Evolutionary conservation across 1,140 invertebrate genomes (phyloP), one percentile per base, ranked within the genome.

Genomic region (Diorhabda sublineata): DNA sequence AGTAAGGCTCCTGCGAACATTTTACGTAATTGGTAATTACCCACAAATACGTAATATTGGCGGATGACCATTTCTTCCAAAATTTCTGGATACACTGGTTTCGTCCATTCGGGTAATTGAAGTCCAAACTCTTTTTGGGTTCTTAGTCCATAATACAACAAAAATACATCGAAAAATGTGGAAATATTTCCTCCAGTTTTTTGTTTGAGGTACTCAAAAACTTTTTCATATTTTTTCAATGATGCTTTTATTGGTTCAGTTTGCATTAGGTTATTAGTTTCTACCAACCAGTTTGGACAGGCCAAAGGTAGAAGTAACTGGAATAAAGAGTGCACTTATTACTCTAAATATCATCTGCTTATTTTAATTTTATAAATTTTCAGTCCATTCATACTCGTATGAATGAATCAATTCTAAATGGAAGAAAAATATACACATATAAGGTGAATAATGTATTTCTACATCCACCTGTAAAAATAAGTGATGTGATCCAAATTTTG

Each of bases 81-180:
- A 72, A 82, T 83, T 44, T 88, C 81, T 3, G 87, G 87, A 71
- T 85, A 90, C 69, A 87, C 87, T 11, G 82, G 64, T 11, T 83
- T 77, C 0, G 85, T 86, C 89, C 89, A 90, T 9, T 83, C 74
- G 0, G 88, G 88, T 58, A 90, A 69, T 61, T 79, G 75, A 2
- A 89, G 78, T 47, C 86, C 87, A 78, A 85, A 87, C 70, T 83
- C 81, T 75, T 81, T 77, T 82, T 76, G 73, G 3, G 73, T 71
- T 3, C 68, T 66, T 7, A 76, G 65, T 3, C 73, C 73, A 45
- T 75, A 76, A 56, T 74, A 74, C 9, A 76, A 58, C 8, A 74
- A 61, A 60, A 72, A 76, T 11, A 73, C 58, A 8, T 75, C 64
- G 62, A 45, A 44, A 57, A 72, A 73, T 9, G n/a, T 71, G 26